Evolutionary conservation across 2,888 invertebrate genomes (phyloP).

Genomic region (Anarsia innoxiella): DNA sequence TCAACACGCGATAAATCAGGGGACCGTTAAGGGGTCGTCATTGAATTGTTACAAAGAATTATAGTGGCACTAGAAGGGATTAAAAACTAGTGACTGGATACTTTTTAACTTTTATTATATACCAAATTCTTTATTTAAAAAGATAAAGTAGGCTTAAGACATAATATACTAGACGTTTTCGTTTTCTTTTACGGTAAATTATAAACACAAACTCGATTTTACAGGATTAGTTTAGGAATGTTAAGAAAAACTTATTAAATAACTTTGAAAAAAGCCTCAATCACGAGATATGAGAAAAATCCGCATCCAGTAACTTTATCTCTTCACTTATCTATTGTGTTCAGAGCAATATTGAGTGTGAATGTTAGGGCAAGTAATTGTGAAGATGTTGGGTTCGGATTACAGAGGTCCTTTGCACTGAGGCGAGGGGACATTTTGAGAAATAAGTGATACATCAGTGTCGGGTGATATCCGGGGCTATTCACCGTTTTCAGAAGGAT

Average conservation of each 20-base stretch:
- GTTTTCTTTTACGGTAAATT: too few species aligned
- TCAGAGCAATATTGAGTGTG: slow-evolving; percentile 60
- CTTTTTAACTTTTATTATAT: too few species aligned
- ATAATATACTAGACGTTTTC: too few species aligned
- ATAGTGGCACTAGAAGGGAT: slow-evolving; percentile 17
- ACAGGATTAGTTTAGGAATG: too few species aligned
- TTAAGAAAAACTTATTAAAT: too few species aligned
- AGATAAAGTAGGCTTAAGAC: too few species aligned
- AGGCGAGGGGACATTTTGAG: slow-evolving; percentile 17
- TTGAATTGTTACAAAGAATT: slow-evolving; percentile 28
- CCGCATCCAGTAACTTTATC: slow-evolving; percentile 24
- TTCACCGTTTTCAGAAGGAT: slow-evolving; percentile 5
- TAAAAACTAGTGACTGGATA: too few species aligned
- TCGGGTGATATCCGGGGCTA: slow-evolving; percentile 37
- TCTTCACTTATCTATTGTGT: slow-evolving; percentile 33
- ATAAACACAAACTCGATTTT: too few species aligned
- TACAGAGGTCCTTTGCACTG: slow-evolving; percentile 37
- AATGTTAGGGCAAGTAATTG: slow-evolving; percentile 62
- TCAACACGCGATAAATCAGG: slow-evolving; percentile 58
- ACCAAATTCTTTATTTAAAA: too few species aligned
- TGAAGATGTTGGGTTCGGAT: slow-evolving; percentile 57
- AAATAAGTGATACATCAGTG: slow-evolving; percentile 64
- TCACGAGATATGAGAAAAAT: too few species aligned
- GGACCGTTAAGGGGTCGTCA: slow-evolving; percentile 35
- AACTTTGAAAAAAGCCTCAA: too few species aligned